Evolutionary conservation across 2,113 vertebrate genomes (phyloP).

Genomic region (Madoqua kirkii): DNA sequence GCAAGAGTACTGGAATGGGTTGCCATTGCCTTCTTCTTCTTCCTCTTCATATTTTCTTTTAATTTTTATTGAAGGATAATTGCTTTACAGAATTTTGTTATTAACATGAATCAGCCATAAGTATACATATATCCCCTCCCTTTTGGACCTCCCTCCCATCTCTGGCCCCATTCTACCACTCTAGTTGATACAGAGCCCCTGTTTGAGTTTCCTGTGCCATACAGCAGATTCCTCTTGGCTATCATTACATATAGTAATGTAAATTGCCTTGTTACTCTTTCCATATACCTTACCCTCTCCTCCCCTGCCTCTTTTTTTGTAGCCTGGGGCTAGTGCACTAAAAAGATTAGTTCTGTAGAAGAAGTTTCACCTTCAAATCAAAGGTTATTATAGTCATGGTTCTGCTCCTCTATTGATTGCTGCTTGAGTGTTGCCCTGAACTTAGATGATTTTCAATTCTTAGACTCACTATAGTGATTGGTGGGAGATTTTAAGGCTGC

Average conservation of each 20-base stretch:
- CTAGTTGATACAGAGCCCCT: neutral
- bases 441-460: neutral
- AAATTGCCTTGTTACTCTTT: neutral
- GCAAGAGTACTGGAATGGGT: too few species aligned
- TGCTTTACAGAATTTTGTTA: neutral
- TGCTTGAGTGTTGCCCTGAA: neutral
- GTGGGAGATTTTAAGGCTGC: neutral
- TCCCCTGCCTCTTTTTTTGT: neutral
- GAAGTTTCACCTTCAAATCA: conserved; percentile 33
- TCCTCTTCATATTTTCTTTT: too few species aligned
- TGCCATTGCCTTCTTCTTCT: too few species aligned
- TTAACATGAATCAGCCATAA: neutral
- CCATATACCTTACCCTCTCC: neutral
- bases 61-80: neutral
- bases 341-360: conserved; percentile 20
- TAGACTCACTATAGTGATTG: neutral
- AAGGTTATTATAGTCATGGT: neutral
- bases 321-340: neutral
- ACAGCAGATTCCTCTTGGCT: neutral
- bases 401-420: neutral
- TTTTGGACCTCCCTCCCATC: neutral
- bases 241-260: neutral
- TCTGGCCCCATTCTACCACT: accelerated
- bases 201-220: neutral
- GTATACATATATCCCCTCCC: neutral